Base-by-base conservation (phyloP, 1,140 invertebrate genomes). In the Camponotus vicinus region DNA sequence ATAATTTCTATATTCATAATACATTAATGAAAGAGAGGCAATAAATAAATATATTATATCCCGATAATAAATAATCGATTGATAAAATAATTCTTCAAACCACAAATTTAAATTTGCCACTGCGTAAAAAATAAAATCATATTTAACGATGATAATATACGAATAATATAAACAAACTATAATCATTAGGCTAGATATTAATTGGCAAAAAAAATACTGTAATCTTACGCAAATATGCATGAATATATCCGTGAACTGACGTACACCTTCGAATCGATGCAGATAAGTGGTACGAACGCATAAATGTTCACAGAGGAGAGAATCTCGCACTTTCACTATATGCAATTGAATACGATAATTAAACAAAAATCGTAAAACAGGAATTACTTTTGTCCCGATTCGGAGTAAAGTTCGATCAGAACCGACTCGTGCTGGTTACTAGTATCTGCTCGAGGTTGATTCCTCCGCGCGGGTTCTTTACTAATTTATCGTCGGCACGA, bases 321-420 rank as follows among this genome's bases (percentile, higher is more conserved):
- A 40, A n/a, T 34, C 40, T 34, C 45, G 21, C 37, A 3, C 45
- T n/a, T 21, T 73, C 0, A 32, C n/a, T 0, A 15, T 57, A 3
- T 13, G 7, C 18, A 13, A 37, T 21, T 4, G 8, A 15, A 6
- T 18, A 13, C 8, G 64, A 70, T 49, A 77, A 55, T n/a, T 21
- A 40, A 34, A 6, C n/a, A 78, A 71, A 67, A 66, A 63, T n/a
- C 42, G 8, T n/a, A 15, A 61, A 64, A 8, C 32, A 83, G 40
- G 34, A 73, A 75, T 83, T 75, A 75, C 69, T 83, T 83, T 83
- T n/a, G 55, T 75, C 21, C 18, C 15, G 18, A 45, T 49, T 52
- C 55, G 66, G 83, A 63, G 55, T 90, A 88, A 90, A 86, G 84
- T 91, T 88, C 84, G 85, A 5, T 49, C 63, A 9, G 8, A 86